phyloP scores from a whole-genome alignment of 2,797 vertebrate genomes.

The Spinus pinus region DNA sequence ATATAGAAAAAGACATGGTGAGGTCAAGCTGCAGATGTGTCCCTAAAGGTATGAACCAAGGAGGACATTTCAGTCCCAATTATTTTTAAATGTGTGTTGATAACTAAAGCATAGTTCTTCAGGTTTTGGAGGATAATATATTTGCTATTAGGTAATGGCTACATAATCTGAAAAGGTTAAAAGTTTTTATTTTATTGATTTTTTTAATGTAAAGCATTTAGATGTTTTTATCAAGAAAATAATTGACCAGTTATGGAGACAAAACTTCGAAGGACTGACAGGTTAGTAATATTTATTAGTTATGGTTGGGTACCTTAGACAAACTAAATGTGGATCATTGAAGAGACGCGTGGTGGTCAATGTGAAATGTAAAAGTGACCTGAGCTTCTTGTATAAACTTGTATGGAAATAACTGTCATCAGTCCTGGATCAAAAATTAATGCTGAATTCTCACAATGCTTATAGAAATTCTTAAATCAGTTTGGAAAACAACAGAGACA shows the following conservation, averaged over 20 bases:
- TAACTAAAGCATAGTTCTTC: neutral
- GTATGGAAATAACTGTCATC: neutral
- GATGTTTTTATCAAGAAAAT: neutral
- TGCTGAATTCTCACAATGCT: neutral
- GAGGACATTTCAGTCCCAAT: neutral
- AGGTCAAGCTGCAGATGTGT: conserved; percentile 24
- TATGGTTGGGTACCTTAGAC: neutral
- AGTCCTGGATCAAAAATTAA: neutral
- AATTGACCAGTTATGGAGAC: neutral
- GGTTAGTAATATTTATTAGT: neutral
- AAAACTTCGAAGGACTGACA: neutral
- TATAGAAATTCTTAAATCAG: neutral
- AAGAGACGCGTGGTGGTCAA: neutral
- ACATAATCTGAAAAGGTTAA: neutral
- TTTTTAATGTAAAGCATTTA: neutral
- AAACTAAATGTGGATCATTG: neutral
- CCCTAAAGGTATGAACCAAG: neutral
- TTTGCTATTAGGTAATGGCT: neutral
- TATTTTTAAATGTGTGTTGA: neutral
- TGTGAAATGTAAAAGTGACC: neutral
- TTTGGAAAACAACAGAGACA: neutral
- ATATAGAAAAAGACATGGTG: conserved; percentile 19
- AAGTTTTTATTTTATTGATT: neutral
- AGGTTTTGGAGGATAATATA: neutral
- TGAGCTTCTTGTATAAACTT: neutral